Base-by-base conservation (phyloP, 1,140 invertebrate genomes). In the Drosophila aff. region DNA sequence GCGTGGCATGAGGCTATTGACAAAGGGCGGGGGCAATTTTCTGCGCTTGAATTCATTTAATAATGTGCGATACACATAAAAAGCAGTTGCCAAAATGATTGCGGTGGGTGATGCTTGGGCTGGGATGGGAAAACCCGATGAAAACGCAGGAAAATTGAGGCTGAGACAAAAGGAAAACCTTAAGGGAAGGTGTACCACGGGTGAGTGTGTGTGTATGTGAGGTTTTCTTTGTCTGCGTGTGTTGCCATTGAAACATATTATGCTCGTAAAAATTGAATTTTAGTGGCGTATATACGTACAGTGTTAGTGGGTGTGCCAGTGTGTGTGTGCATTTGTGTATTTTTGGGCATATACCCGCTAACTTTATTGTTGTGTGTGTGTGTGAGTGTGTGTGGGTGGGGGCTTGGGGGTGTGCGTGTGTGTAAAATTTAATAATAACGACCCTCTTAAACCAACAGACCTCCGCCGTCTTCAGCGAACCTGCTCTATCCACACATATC, bases 401-500 rank as follows among this genome's bases (percentile, higher is more conserved):
- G 60, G 49, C 49, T 61, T 81, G 59, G 50, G 43, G 63, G 60
- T 63, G 65, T 77, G 59, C 63, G 73, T 61, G 63, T 86, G 80
- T 87, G 73, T 87, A 90, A 89, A 89, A 90, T 89, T 89, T 89
- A 89, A 89, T 89, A 89, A 89, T 89, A 89, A 89, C 84, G 81
- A 90, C 74, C 81, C 84, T 81, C 78, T 90, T 90, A 89, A 84
- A 76, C 84, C 85, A 72, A 87, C 60, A 68, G 75, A 60, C 67
- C 67, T 75, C 57, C 72, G 46, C 53, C 47, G 43, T 44, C 60
- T 85, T 78, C 72, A 66, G 63, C 18, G 40, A 66, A 62, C 63
- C 63, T 66, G 53, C 74, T 73, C 60, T 71, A 71, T 66, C 28
- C 65, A n/a, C 62, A 41, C 65, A 64, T 72, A 76, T 55, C 63